Base-by-base conservation (phyloP, 2,113 vertebrate species). In the Lasiurus borealis region DNA sequence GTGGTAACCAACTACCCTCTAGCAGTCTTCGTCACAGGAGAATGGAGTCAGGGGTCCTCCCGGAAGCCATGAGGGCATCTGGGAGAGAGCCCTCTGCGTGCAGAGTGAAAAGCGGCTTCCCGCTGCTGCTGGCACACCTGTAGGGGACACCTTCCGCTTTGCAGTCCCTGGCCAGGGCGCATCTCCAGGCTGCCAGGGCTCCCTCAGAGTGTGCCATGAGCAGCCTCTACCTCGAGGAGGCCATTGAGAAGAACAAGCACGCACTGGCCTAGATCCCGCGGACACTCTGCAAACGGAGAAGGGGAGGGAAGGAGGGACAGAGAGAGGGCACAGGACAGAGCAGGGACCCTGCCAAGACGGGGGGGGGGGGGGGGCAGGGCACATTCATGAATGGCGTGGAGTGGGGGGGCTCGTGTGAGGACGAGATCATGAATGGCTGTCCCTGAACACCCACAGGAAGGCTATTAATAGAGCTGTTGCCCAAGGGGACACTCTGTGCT, bases 381-480 rank as follows among this genome's bases (percentile, higher is more conserved):
- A 87, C 69, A 18, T 8, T 85, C 80, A 78, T 94, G 82, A 88
- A 93, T 95, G 95, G 68, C 31, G 0, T 14, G 25, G 52, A 6
- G 68, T 23, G 23, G 44, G 10, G 10, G 73, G 12, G 10, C 14
- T 3, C 73, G 8, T 34, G 27, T 76, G 85, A 75, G 46, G 12
- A 14, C 1, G 3, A 15, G 48, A 25, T 34, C 64, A 76, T 95
- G 95, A 93, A 95, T 95, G 96, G 68, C 86, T 3, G 0, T 19
- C 71, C 76, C 12, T 6, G 76, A 48, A 73, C 0, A 1, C 64
- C 48, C 87, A 29, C 78, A n/a, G 71, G 91, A 91, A 72, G 36
- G 68, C 12, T 97, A 96, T 97, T 94, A 92, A 94, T 93, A 96
- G 95, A 95, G 68, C 68, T 10, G 9, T n/a, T 50, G 5, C 4